These are phyloP conservation scores for Laterallus jamaicensis DNA, from an alignment of 2,113 vertebrate genomes.

Conservation along the genomic window DNA sequence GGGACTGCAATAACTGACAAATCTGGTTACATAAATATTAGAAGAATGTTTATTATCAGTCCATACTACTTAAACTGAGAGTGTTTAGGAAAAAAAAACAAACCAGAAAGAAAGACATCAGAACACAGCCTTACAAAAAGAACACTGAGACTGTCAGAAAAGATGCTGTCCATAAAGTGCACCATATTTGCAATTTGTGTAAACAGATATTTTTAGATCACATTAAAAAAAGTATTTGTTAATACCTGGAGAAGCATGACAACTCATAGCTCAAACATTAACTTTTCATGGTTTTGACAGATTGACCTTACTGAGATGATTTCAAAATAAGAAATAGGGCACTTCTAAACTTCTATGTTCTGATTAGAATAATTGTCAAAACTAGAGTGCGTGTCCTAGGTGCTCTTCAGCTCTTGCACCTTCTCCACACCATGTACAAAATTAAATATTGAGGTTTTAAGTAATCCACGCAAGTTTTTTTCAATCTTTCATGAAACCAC, in stretches of 20 bases:
- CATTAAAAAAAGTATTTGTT: neutral
- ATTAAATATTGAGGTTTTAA: neutral
- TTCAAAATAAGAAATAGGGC: neutral
- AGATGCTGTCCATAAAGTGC: neutral
- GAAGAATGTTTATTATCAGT: neutral
- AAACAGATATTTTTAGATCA: neutral
- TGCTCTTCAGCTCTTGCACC: neutral
- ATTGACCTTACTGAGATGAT: neutral
- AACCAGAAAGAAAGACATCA: neutral
- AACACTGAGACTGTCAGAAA: neutral
- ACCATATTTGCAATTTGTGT: neutral
- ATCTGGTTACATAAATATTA: neutral
- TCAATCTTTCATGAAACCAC: neutral
- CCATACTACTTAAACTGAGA: neutral
- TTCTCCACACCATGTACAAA: neutral
- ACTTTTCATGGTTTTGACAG: neutral
- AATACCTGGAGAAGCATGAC: neutral
- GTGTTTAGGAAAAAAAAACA: neutral
- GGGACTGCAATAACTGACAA: neutral
- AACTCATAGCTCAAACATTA: neutral
- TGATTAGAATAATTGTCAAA: neutral
- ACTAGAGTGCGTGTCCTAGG: neutral
- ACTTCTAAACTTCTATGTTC: neutral
- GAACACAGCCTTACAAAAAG: neutral
- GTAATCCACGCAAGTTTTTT: neutral